Percentiles rank a stretch among this genome's conserved stretches.
These are phyloP conservation scores for Lepus americanus DNA, from an alignment of 2,113 vertebrate species.

Conservation along the genomic window DNA sequence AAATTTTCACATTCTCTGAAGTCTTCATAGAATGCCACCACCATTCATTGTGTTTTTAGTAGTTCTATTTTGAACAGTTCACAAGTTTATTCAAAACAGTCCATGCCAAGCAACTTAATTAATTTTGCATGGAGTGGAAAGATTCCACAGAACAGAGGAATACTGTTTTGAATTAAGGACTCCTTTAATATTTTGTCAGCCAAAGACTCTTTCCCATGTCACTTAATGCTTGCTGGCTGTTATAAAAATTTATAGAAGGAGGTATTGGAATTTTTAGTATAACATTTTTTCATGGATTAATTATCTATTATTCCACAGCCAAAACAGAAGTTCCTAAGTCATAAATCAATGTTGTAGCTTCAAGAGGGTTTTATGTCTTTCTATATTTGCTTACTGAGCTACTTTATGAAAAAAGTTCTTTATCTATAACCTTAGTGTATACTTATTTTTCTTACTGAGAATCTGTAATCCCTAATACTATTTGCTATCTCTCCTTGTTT, in stretches of 20 bases:
- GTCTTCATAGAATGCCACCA: constrained; percentile 54
- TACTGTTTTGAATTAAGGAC: constrained; percentile 68
- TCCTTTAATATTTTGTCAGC: constrained; percentile 61
- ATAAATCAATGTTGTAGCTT: constrained; percentile 61
- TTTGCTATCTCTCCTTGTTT: constrained; percentile 39
- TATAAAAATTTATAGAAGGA: constrained; percentile 64
- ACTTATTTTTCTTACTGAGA: constrained; percentile 62
- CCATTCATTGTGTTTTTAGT: constrained; percentile 71
- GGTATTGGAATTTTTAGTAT: constrained; percentile 35
- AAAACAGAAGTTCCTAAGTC: constrained; percentile 23
- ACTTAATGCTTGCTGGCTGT: constrained; percentile 27
- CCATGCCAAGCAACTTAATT: constrained; percentile 69
- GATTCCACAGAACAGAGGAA: constrained; percentile 62
- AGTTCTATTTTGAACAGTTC: constrained; percentile 64
- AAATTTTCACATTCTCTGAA: constrained; percentile 57
- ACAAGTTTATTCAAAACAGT: constrained; percentile 71
- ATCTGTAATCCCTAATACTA: constrained; percentile 27
- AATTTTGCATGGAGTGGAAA: constrained; percentile 71
- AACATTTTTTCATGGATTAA: constrained; percentile 30
- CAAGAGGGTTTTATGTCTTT: constrained; percentile 44
- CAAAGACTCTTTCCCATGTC: constrained; percentile 50
- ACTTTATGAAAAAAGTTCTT: constrained; percentile 41
- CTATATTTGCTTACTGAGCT: constrained; percentile 22
- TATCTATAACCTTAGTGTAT: neutral
- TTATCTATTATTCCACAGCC: constrained; percentile 60